Evolutionary conservation across 2,113 vertebrate species (phyloP).

Genomic region (Tympanuchus pallidicinctus): DNA sequence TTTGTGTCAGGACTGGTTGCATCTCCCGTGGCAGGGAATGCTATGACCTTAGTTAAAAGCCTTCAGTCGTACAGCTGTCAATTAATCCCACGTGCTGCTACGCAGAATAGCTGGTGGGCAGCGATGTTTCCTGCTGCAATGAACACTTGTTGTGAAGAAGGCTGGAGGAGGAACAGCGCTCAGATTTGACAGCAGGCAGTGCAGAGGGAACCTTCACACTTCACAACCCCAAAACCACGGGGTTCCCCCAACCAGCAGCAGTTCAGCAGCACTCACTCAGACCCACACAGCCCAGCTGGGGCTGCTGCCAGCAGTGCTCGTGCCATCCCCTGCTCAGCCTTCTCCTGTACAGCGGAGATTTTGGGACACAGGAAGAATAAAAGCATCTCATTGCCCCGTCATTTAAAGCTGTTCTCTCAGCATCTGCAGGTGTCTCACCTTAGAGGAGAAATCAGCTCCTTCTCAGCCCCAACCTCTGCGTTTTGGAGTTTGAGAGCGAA

Average conservation of each 20-base stretch:
- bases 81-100: conserved; percentile 41
- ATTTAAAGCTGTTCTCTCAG: background rate
- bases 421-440: background rate
- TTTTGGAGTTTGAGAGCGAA: background rate
- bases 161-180: conserved; percentile 49
- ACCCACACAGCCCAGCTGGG: background rate
- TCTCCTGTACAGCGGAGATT: background rate
- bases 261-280: conserved; percentile 27
- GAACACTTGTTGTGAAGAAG: conserved; percentile 51
- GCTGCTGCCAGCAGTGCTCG: background rate
- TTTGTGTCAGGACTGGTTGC: background rate
- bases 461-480: background rate
- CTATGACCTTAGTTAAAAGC: background rate
- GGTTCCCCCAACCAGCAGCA: conserved; percentile 26
- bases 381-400: background rate
- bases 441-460: background rate
- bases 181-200: conserved; percentile 56
- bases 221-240: conserved; percentile 14
- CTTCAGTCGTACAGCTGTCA: conserved; percentile 58
- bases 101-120: conserved; percentile 55
- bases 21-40: background rate
- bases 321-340: background rate
- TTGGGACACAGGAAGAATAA: background rate
- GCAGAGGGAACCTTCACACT: conserved; percentile 42
- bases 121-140: conserved; percentile 49